These are phyloP conservation scores for Thalassaphorura encarpata DNA, from an alignment of 1,140 invertebrate genomes.

Conservation along the genomic window DNA sequence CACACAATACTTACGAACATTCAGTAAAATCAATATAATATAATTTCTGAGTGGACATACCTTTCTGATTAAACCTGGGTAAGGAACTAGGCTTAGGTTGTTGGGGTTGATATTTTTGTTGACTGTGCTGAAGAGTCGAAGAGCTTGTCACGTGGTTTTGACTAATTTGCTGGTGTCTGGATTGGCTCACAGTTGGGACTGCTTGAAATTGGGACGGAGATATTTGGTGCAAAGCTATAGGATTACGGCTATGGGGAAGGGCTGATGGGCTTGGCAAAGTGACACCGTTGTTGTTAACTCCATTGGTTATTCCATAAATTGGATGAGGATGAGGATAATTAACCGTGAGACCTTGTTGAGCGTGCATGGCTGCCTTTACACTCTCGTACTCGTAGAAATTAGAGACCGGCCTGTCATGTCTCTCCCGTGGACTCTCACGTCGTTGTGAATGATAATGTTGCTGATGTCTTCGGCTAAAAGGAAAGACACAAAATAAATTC, in stretches of 20 bases:
- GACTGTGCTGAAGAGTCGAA: slow-evolving; percentile 30
- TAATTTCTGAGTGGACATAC: slow-evolving; percentile 6
- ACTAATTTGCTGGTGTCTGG: background rate
- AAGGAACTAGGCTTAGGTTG: slow-evolving; percentile 27
- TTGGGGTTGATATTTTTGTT: slow-evolving; percentile 8
- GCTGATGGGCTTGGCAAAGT: slow-evolving; percentile 30
- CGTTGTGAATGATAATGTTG: slow-evolving; percentile 67
- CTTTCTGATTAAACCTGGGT: slow-evolving; percentile 24
- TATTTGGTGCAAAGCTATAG: slow-evolving; percentile 14
- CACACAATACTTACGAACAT: background rate
- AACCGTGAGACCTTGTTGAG: slow-evolving; percentile 21
- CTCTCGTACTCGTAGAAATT: slow-evolving; percentile 76
- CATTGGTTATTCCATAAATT: slow-evolving; percentile 16
- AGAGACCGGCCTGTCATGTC: slow-evolving; percentile 55
- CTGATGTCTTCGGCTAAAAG: slow-evolving; percentile 49
- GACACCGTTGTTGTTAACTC: slow-evolving; percentile 25
- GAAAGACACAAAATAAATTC: slow-evolving; percentile 7
- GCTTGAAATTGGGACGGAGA: slow-evolving; percentile 29
- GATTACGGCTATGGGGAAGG: background rate
- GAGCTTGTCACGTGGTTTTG: slow-evolving; percentile 29
- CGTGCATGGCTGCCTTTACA: slow-evolving; percentile 48
- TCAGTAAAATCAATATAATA: background rate
- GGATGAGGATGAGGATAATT: slow-evolving; percentile 34
- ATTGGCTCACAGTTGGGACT: slow-evolving; percentile 35
- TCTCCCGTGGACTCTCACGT: slow-evolving; percentile 49